Evolutionary conservation across 2,797 vertebrate species (phyloP).

Genomic region (Melopsittacus undulatus): DNA sequence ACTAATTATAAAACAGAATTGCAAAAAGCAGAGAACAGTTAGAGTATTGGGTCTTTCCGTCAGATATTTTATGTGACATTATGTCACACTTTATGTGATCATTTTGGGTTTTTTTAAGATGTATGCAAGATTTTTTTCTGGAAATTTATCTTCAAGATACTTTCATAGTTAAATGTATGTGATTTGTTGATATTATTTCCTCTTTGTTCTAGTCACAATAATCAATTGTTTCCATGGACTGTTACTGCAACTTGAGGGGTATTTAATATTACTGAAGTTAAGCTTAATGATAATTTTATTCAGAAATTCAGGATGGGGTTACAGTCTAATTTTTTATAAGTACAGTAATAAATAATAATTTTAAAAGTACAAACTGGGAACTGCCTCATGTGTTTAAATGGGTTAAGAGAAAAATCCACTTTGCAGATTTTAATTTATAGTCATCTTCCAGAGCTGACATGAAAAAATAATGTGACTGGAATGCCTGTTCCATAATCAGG

Average conservation of each 20-base stretch:
- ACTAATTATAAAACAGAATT: not conserved
- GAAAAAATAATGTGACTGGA: not conserved
- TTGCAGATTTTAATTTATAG: not conserved
- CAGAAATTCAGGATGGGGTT: not conserved
- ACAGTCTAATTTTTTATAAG: not conserved
- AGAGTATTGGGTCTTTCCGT: not conserved
- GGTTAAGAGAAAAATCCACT: not conserved
- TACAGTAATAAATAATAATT: not conserved
- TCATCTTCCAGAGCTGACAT: not conserved
- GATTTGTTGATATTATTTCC: not conserved
- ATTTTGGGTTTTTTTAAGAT: not conserved
- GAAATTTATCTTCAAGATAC: not conserved
- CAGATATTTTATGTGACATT: not conserved
- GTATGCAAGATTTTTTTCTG: not conserved
- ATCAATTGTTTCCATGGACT: not conserved
- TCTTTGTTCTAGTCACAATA: not conserved
- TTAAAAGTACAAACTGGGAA: not conserved
- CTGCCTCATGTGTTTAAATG: not conserved
- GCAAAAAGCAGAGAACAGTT: not conserved
- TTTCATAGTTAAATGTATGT: not conserved
- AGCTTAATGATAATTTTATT: not conserved
- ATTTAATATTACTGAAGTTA: not conserved
- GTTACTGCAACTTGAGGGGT: not conserved
- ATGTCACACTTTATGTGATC: not conserved
- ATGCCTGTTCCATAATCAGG: not conserved